phyloP scores from a whole-genome alignment of 2,797 vertebrate species.

The Discoglossus pictus region DNA sequence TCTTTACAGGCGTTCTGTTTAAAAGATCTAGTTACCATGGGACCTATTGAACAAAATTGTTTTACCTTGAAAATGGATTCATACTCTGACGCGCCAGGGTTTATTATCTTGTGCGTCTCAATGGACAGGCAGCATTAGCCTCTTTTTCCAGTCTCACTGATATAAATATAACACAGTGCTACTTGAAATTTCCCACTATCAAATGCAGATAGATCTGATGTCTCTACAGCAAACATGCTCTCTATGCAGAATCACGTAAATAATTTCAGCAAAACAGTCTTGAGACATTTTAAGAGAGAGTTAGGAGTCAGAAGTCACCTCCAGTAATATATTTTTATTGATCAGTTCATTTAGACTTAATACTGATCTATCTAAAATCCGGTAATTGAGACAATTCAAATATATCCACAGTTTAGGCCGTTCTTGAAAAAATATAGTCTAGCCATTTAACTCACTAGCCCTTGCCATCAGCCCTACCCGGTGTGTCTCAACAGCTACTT shows the following conservation, averaged over 20 bases:
- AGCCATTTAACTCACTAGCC: too few species aligned
- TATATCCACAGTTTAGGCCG: too few species aligned
- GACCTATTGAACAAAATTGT: too few species aligned
- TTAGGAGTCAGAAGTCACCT: slow-evolving; percentile 4
- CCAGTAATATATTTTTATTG: slow-evolving; percentile 4
- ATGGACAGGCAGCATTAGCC: slow-evolving; percentile 16
- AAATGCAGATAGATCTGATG: slow-evolving; percentile 16
- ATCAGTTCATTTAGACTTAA: slow-evolving; percentile 12
- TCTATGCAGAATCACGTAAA: slow-evolving; percentile 16
- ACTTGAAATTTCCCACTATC: slow-evolving; percentile 7
- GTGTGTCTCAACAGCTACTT: too few species aligned
- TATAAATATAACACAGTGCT: slow-evolving; percentile 12
- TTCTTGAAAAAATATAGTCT: too few species aligned
- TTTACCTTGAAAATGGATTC: not conserved
- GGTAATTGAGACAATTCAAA: too few species aligned
- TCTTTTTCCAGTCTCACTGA: slow-evolving; percentile 1
- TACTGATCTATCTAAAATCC: not conserved
- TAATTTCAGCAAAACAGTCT: slow-evolving; percentile 9
- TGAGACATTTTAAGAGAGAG: slow-evolving; percentile 10
- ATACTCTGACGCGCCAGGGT: not conserved
- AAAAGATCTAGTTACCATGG: too few species aligned
- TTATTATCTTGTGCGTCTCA: slow-evolving; percentile 7
- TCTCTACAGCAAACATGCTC: slow-evolving; percentile 10
- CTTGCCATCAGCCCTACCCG: too few species aligned
- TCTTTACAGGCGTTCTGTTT: too few species aligned